These are phyloP conservation scores for Lindbergichthys nudifrons DNA, from an alignment of 2,797 vertebrate genomes.

Conservation along the genomic window DNA sequence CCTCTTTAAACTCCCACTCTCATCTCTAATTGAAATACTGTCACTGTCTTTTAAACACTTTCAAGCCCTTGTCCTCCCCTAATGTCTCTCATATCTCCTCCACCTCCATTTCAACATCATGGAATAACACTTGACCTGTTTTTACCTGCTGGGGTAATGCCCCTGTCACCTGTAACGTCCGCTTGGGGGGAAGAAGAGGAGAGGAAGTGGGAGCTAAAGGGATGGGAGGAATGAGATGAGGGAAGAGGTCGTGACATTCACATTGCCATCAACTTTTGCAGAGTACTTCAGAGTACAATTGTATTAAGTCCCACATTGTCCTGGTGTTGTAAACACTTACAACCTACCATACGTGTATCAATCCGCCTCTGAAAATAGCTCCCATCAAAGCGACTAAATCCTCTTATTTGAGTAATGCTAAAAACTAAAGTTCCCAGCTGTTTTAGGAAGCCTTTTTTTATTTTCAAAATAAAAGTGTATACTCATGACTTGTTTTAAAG, in stretches of 20 bases:
- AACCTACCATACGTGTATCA: neutral
- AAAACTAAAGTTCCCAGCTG: neutral
- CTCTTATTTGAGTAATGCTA: neutral
- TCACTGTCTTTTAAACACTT: conserved; percentile 53
- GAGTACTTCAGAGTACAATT: neutral
- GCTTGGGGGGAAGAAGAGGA: conserved; percentile 28
- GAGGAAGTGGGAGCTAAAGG: conserved; percentile 9
- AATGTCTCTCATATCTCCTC: conserved; percentile 21
- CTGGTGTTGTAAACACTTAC: neutral
- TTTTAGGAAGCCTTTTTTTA: neutral
- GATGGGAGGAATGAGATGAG: conserved; percentile 23
- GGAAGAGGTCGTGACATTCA: neutral
- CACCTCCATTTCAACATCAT: conserved; percentile 60
- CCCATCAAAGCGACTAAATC: neutral
- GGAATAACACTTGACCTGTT: conserved; percentile 72
- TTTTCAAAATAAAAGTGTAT: neutral
- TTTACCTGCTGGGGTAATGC: conserved; percentile 46
- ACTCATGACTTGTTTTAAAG: neutral
- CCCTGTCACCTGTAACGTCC: conserved; percentile 46
- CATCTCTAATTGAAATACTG: conserved; percentile 31
- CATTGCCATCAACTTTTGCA: neutral
- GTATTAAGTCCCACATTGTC: neutral
- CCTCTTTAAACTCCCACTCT: conserved; percentile 39
- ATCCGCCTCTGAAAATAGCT: neutral
- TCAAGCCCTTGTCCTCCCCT: conserved; percentile 32